Base-by-base conservation (phyloP, 2,888 invertebrate species). In the Copidosoma aretas region DNA sequence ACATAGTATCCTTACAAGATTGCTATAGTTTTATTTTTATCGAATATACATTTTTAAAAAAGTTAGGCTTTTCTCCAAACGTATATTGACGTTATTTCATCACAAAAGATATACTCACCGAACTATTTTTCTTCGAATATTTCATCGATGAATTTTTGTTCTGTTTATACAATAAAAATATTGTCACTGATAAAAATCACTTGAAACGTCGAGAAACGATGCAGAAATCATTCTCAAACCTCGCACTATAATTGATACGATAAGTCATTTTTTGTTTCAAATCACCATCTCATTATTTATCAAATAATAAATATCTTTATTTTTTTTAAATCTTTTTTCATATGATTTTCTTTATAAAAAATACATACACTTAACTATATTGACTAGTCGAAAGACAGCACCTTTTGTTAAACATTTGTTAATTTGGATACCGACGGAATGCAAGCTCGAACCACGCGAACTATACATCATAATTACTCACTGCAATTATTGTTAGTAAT, bases 341-440 rank as follows among this genome's bases (percentile, higher is more conserved):
- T 75, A 68, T 63, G 41, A 39, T 73, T 73, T 68, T 61, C 53
- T 60, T 71, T 70, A 68, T 82, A 80, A 81, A 80, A 81, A 82
- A 80, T 80, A 81, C 79, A 82, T 79, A 79, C 74, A 78, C 77
- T 79, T 80, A 79, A 78, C 62, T 71, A 64, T 80, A 81, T 76
- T 82, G 82, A 82, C 82, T 82, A 82, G 82, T 78, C 63, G 57
- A 69, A 67, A 65, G 64, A 71, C 71, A 70, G 67, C 64, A 62
- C 64, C 51, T 67, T 71, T 60, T 64, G 59, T 65, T 54, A 64
- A 71, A 70, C n/a, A 71, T 67, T 65, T 65, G 60, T 67, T 62
- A 58, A 68, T 64, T 52, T 57, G 51, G 61, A 71, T 68, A 70
- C 71, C 71, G 75, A 75, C 73, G 76, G 74, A 77, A 69, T 67